Evolutionary conservation across 1,140 invertebrate genomes (phyloP).

Genomic region (Hycleus phaleratus): DNA sequence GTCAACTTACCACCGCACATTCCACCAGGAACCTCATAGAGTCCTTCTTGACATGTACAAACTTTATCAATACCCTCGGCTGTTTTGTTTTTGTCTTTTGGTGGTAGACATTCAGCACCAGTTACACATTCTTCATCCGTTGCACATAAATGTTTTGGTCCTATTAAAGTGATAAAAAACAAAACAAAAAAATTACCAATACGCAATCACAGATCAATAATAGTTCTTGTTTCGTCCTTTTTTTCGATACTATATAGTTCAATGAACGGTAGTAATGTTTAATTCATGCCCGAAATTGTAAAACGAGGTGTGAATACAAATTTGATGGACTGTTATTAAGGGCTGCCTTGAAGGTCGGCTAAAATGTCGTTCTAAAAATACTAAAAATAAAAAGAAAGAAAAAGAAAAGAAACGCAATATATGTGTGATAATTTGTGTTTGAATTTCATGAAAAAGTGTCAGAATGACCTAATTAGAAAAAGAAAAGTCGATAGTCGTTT

Average conservation of each 20-base stretch:
- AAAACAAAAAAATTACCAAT: background rate
- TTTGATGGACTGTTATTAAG: too few species aligned
- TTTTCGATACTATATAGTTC: background rate
- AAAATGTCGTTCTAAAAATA: too few species aligned
- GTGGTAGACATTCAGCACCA: slow-evolving; percentile 20
- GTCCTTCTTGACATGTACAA: slow-evolving; percentile 23
- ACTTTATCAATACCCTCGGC: slow-evolving; percentile 9
- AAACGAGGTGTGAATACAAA: background rate
- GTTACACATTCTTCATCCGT: slow-evolving; percentile 28
- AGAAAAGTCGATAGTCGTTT: background rate
- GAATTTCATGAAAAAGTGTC: background rate
- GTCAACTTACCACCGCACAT: slow-evolving; percentile 22
- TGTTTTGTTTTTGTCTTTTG: slow-evolving; percentile 6
- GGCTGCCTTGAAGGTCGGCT: too few species aligned
- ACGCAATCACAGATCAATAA: background rate
- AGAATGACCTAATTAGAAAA: background rate
- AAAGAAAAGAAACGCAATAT: background rate
- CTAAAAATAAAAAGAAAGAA: too few species aligned
- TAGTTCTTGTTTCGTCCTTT: background rate
- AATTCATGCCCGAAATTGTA: slow-evolving; percentile 6
- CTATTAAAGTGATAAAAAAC: slow-evolving; percentile 13
- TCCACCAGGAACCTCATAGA: slow-evolving; percentile 11
- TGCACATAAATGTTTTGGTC: slow-evolving; percentile 27
- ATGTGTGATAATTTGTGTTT: background rate
- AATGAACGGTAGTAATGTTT: slow-evolving; percentile 1